Evolutionary conservation across 2,888 invertebrate genomes (phyloP), one percentile per base, ranked within the genome.

Genomic region (Iphiclides podalirius): DNA sequence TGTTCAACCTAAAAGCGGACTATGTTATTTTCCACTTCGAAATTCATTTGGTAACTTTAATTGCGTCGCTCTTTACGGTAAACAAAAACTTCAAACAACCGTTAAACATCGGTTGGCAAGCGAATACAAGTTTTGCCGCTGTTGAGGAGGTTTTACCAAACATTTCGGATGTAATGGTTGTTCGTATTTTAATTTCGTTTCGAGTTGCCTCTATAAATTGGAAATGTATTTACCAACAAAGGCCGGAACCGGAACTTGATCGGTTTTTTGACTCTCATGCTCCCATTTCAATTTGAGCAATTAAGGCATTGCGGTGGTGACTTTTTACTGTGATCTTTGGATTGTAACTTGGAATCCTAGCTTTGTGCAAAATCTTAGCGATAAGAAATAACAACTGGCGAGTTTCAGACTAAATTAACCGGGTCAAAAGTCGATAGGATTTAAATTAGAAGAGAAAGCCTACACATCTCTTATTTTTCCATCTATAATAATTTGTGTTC

Each of bases 41-140:
- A 44, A 50, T 44, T 50, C 35, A 50, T 50, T 50, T 50, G 34
- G 50, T 45, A 44, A 44, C 34, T 50, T 50, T 50, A 50, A 50
- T 40, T 50, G 50, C 50, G 50, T 44, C 50, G 50, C 50, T 44
- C 44, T 50, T 44, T 44, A 44, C 50, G 17, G 44, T 49, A 44
- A 44, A 49, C 49, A 49, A 49, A 44, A 50, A 50, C 50, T 50
- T 44, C 28, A 35, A 50, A 50, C 44, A 50, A 50, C 50, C 38
- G 50, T 44, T 50, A 40, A 50, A 50, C 50, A 44, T 50, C 34
- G 50, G 44, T 45, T 45, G 44, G 50, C 44, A 41, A 43, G 40
- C 50, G 40, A 35, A 36, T 26, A 44, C 43, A 50, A 50, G 50
- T 50, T 50, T 44, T 28, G 28, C 15, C 13, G 44, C 34, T 28